Conservation (phyloP, 2,113 vertebrate species). For the Conger conger region DNA sequence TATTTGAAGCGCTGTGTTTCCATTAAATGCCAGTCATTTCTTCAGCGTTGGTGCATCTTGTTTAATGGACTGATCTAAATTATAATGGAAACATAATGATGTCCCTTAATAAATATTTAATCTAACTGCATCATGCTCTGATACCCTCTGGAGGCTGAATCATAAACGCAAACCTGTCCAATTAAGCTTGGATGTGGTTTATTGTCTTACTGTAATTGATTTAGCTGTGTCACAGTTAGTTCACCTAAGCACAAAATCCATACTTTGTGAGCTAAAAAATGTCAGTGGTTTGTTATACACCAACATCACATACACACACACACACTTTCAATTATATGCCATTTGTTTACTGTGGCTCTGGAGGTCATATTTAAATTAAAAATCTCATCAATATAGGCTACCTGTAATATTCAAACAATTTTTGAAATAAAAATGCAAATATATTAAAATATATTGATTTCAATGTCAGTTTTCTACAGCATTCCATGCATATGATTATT, state of each 20-base stretch:
- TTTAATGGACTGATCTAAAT: slow-evolving; percentile 41
- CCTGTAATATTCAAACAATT: not conserved
- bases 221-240: slow-evolving; percentile 12
- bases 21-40: slow-evolving; percentile 27
- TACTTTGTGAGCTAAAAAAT: not conserved
- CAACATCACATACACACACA: not conserved
- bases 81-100: slow-evolving; percentile 41
- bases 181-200: slow-evolving; percentile 35
- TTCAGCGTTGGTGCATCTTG: slow-evolving; percentile 34
- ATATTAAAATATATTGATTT: not conserved
- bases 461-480: not conserved
- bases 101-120: slow-evolving; percentile 39
- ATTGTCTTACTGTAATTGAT: slow-evolving; percentile 28
- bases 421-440: not conserved
- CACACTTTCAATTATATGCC: not conserved
- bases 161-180: slow-evolving; percentile 25
- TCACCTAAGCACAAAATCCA: slow-evolving; percentile 1
- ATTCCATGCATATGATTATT: not conserved
- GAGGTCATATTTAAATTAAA: too few relatives aligned
- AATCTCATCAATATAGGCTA: too few relatives aligned
- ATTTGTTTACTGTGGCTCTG: too few relatives aligned
- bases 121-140: slow-evolving; percentile 29
- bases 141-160: slow-evolving; percentile 25
- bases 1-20: slow-evolving; percentile 30
- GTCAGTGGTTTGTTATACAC: not conserved